A percentile compares a stretch with the other conserved stretches of the same genome.
Conservation (phyloP, 2,888 invertebrate species). For the Elegia similella region DNA sequence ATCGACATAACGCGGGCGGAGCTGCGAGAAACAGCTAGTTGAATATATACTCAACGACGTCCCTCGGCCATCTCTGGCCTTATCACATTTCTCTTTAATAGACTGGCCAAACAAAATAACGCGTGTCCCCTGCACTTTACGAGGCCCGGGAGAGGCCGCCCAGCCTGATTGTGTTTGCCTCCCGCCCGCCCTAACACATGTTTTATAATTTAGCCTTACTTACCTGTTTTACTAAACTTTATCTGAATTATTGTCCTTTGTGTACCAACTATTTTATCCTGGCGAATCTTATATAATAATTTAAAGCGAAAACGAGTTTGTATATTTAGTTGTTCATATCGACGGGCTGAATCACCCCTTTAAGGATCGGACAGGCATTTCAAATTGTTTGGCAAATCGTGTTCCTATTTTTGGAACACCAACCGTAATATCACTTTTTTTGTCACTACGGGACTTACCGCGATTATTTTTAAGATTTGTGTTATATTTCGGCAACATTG, state of each 20-base stretch:
- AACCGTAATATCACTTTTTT: neutral
- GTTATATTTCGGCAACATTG: no score
- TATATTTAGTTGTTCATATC: no score
- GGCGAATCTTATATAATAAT: no score
- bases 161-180: conserved; percentile 9
- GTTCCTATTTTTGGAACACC: neutral
- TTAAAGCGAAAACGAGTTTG: no score
- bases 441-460: no score
- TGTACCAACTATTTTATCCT: no score
- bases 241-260: no score
- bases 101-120: conserved; percentile 6
- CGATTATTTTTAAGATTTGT: no score
- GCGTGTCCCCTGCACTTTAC: conserved; percentile 2
- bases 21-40: no score
- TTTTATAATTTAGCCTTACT: conserved; percentile 6
- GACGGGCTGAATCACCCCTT: no score
- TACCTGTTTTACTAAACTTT: neutral
- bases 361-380: no score
- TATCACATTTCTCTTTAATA: conserved; percentile 10
- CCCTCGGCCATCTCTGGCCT: conserved; percentile 3
- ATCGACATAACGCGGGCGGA: no score
- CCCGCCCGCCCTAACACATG: neutral
- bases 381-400: neutral
- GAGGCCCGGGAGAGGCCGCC: conserved; percentile 1
- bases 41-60: neutral